Conservation (phyloP, 30 jellyfish, hydroid and myxozoan genomes). For the Catostylus mosaicus region DNA sequence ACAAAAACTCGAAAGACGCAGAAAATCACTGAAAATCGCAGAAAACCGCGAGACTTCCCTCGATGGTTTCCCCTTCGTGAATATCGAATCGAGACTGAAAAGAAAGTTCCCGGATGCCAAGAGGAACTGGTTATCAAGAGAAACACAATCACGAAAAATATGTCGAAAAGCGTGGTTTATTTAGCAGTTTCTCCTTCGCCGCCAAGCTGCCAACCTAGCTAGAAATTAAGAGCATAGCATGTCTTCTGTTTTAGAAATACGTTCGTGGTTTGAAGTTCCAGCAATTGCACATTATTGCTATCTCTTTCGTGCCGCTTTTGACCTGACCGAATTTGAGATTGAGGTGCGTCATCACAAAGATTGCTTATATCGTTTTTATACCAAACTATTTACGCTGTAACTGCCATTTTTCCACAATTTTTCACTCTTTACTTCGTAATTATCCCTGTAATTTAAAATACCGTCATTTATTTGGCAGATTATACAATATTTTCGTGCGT, state of each 20-base stretch:
- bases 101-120: constrained; percentile 58
- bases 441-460: too few relatives aligned
- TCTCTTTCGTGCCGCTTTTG: constrained; percentile 91
- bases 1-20: too few relatives aligned
- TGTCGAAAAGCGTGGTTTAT: constrained; percentile 6
- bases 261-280: constrained; percentile 97
- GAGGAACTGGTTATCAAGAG: constrained; percentile 33
- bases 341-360: constrained; percentile 76
- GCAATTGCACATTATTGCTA: constrained; percentile 96
- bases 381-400: neutral
- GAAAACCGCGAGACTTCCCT: constrained; percentile 6
- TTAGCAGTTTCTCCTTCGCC: neutral
- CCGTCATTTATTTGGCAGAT: too few relatives aligned
- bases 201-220: constrained; percentile 1
- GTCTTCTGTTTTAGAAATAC: constrained; percentile 77
- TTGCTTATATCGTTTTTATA: too few relatives aligned
- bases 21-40: constrained; percentile 19
- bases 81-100: constrained; percentile 47
- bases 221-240: constrained; percentile 3
- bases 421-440: too few relatives aligned
- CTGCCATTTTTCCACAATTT: neutral
- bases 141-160: neutral
- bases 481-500: too few relatives aligned
- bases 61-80: constrained; percentile 29
- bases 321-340: constrained; percentile 92